Percentiles rank a stretch among this genome's conserved stretches.
Evolutionary conservation across 2,888 invertebrate genomes (phyloP).

Genomic region (Holacanthella duospinosa): DNA sequence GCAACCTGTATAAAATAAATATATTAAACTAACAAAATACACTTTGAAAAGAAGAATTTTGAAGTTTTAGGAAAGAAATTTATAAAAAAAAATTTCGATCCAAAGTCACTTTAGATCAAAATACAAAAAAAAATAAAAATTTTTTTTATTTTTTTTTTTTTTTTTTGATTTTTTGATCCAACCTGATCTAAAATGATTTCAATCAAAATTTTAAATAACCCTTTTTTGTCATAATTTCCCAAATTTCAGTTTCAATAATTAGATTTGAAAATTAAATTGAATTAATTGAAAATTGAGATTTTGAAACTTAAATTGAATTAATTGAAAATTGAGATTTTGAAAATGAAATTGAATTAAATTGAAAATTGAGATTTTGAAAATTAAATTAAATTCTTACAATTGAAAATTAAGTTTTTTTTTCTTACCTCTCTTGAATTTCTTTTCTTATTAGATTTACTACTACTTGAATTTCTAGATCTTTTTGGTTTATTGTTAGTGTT

Average conservation of each 20-base stretch:
- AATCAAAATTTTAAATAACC: too few species aligned
- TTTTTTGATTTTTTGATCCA: not conserved
- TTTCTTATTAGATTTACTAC: slow-evolving; percentile 11
- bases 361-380: too few species aligned
- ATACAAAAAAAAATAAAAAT: not conserved
- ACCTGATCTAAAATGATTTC: not conserved
- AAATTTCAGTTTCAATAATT: too few species aligned
- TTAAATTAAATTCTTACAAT: too few species aligned
- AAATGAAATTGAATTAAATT: not conserved
- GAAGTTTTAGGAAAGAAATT: too few species aligned
- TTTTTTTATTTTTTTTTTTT: not conserved
- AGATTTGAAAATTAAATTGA: too few species aligned
- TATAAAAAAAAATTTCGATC: not conserved
- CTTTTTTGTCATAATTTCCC: too few species aligned
- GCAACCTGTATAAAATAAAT: slow-evolving; percentile 49
- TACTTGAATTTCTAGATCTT: not conserved
- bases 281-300: not conserved
- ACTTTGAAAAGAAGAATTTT: not conserved
- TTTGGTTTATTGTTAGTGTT: not conserved
- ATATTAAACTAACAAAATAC: not conserved
- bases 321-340: not conserved
- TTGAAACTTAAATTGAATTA: not conserved
- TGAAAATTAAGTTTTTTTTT: too few species aligned
- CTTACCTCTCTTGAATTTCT: slow-evolving; percentile 19
- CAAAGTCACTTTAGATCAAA: not conserved